Evolutionary conservation across 1,140 invertebrate genomes (phyloP).

Genomic region (Hirudo medicinalis): DNA sequence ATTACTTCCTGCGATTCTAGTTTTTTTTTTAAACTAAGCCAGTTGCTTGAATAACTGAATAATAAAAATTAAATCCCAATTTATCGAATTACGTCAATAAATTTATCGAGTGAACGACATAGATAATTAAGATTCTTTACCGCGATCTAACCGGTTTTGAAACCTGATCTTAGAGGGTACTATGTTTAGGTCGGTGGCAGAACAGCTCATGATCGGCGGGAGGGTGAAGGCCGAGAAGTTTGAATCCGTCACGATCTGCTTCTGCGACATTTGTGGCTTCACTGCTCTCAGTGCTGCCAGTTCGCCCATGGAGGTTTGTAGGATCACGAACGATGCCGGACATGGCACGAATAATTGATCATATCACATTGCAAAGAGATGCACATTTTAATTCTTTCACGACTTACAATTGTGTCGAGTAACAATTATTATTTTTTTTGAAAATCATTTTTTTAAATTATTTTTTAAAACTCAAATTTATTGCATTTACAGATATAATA

Average conservation of each 20-base stretch:
- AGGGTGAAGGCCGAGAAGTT: slow-evolving; percentile 81
- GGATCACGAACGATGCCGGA: too few relatives aligned
- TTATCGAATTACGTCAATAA: too few relatives aligned
- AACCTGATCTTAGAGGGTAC: background rate
- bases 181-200: slow-evolving; percentile 58
- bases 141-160: too few relatives aligned
- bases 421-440: background rate
- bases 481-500: background rate
- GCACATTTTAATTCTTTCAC: background rate
- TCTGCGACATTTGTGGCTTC: slow-evolving; percentile 80
- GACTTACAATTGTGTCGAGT: too few relatives aligned
- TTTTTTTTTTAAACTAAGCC: too few relatives aligned
- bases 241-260: slow-evolving; percentile 88
- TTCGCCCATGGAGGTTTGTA: slow-evolving; percentile 66
- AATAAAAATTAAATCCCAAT: too few relatives aligned
- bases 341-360: too few relatives aligned
- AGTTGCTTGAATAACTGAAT: too few relatives aligned
- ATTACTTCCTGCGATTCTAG: too few relatives aligned
- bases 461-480: background rate
- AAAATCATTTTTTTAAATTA: background rate
- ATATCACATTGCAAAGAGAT: too few relatives aligned
- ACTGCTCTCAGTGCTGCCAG: slow-evolving; percentile 42
- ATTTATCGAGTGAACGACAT: too few relatives aligned
- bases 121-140: too few relatives aligned
- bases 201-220: slow-evolving; percentile 71